Base-by-base conservation (phyloP, 2,797 vertebrate species). In the Dendrocincla tyrannina region DNA sequence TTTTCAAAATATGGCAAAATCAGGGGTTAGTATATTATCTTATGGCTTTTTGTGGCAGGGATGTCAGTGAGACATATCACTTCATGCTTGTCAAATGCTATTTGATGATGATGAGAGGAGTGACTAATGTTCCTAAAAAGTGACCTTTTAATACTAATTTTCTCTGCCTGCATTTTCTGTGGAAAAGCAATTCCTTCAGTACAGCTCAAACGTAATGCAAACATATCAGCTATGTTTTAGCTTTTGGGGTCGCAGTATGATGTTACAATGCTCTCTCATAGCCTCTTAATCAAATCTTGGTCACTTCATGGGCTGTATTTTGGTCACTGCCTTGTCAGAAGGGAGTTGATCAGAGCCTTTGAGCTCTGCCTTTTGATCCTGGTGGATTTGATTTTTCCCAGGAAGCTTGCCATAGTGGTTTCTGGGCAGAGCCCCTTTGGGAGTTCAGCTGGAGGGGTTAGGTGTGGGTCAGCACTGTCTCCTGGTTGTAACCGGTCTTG, bases 1-100 rank as follows among this genome's bases (percentile, higher is more conserved):
- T 98, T 99, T 98, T 98, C 93, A 96, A 97, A 98, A 93, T 99
- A 98, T 91, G 98, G 98, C 96, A 99, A 98, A 95, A 98, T 99
- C 96, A 96, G 98, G 98, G 98, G 98, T 99, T 98, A 99, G 98
- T 99, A 98, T 97, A 87, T 96, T 95, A 88, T 93, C 94, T 95
- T 96, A 73, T 91, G 93, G 80, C 82, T 95, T 95, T 96, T 88
- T 81, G 55, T 95, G 96, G 83, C 83, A 96, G 95, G 85, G 73
- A 90, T 82, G 80, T 96, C 88, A 89, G 93, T 74, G 47, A 92
- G 69, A 82, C 92, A 19, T 83, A 70, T 39, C 67, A 53, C 90
- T 75, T 94, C 28, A 30, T 93, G 90, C 76, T 77, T 96, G 91
- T 88, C 91, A 83, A 89, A 74, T 82, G 73, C 85, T 77, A 0